Evolutionary conservation across 2,113 vertebrate genomes (phyloP).

Genomic region (Caranx ignobilis): DNA sequence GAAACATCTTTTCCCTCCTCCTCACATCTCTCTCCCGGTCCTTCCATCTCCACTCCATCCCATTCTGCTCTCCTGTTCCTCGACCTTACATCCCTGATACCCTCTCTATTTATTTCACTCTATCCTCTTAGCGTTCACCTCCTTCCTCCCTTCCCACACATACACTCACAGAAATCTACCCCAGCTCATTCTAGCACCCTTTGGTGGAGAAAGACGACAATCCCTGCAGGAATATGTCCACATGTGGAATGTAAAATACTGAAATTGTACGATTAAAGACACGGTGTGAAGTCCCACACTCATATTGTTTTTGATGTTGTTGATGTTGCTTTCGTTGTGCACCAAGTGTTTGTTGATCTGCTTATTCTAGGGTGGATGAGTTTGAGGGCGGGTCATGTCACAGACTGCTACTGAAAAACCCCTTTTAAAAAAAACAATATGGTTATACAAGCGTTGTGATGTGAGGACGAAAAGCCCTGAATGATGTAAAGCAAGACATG

Average conservation of each 20-base stretch:
- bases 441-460: slow-evolving; percentile 35
- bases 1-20: slow-evolving; percentile 42
- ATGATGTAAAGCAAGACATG: slow-evolving; percentile 29
- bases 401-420: slow-evolving; percentile 34
- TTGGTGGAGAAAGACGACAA: slow-evolving; percentile 70
- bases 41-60: not conserved
- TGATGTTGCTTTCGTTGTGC: slow-evolving; percentile 65
- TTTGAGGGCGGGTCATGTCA: slow-evolving; percentile 33
- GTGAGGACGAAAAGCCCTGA: slow-evolving; percentile 46
- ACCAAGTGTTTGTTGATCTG: slow-evolving; percentile 60
- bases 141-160: not conserved
- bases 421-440: slow-evolving; percentile 6
- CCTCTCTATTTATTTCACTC: slow-evolving; percentile 5
- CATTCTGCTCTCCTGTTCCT: not conserved
- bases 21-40: not conserved
- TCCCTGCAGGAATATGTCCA: slow-evolving; percentile 73
- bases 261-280: slow-evolving; percentile 72
- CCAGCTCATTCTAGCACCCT: slow-evolving; percentile 50
- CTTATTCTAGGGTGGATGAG: slow-evolving; percentile 41
- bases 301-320: slow-evolving; percentile 63
- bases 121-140: slow-evolving; percentile 12
- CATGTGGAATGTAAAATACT: slow-evolving; percentile 81
- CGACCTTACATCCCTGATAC: not conserved
- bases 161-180: slow-evolving; percentile 9
- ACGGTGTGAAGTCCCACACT: slow-evolving; percentile 62